Evolutionary conservation across 2,888 invertebrate genomes (phyloP).

Genomic region (Oligia strigilis): DNA sequence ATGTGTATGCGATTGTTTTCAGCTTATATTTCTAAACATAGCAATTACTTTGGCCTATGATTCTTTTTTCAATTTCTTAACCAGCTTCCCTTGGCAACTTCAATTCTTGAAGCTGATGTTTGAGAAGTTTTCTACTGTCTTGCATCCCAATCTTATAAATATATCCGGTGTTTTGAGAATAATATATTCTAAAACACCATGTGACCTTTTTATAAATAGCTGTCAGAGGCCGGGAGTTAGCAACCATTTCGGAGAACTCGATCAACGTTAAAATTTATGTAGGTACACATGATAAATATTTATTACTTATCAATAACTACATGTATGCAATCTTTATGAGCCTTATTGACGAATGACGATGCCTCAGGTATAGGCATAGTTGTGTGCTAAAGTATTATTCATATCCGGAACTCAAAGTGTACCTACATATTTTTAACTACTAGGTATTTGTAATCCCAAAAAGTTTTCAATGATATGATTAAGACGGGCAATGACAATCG

Average conservation of each 20-base stretch:
- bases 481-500: neutral
- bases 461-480: conserved; percentile 41
- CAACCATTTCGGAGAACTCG: conserved; percentile 34
- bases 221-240: neutral
- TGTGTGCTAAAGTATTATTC: conserved; percentile 53
- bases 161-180: too few relatives aligned
- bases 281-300: conserved; percentile 49
- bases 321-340: conserved; percentile 50
- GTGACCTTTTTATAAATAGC: conserved; percentile 11
- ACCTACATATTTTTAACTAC: conserved; percentile 5
- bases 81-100: neutral
- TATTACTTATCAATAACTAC: conserved; percentile 41
- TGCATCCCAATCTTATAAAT: neutral
- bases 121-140: neutral
- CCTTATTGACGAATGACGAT: conserved; percentile 34
- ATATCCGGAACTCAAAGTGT: conserved; percentile 50
- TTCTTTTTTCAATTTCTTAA: neutral
- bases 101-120: neutral
- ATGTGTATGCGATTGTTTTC: neutral
- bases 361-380: conserved; percentile 19
- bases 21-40: neutral
- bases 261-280: conserved; percentile 15
- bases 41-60: neutral
- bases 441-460: conserved; percentile 26
- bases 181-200: conserved; percentile 9